Conservation (phyloP, 2,113 vertebrate genomes). For the Anarrhichthys ocellatus region DNA sequence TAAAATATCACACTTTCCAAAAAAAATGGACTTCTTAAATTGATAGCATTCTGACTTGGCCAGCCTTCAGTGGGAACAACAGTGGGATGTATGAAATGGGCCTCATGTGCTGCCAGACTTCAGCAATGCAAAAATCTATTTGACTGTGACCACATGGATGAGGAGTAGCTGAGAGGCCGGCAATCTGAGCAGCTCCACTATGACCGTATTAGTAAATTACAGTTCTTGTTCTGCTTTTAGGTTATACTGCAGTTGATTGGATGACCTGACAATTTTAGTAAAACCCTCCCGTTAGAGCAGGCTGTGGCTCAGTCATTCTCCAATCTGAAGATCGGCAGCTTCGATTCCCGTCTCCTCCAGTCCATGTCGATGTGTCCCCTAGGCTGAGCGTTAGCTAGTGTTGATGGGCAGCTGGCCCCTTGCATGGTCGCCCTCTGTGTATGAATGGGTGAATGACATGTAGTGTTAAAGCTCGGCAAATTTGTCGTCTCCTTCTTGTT, state of each 20-base stretch:
- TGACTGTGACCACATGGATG: slow-evolving; percentile 39
- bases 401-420: background rate
- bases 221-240: background rate
- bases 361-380: no score
- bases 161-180: slow-evolving; percentile 16
- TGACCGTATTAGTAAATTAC: background rate
- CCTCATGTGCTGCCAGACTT: slow-evolving; percentile 36
- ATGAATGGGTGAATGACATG: background rate
- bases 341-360: no score
- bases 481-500: no score
- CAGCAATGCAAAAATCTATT: slow-evolving; percentile 45
- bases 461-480: background rate
- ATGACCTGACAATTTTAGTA: background rate
- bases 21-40: slow-evolving; percentile 16
- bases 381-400: no score
- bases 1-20: slow-evolving; percentile 18
- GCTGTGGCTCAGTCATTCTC: background rate
- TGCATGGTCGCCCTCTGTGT: background rate
- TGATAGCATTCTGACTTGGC: slow-evolving; percentile 17
- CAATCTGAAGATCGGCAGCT: no score
- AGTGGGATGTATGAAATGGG: slow-evolving; percentile 55
- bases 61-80: slow-evolving; percentile 33
- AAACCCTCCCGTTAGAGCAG: background rate
- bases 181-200: slow-evolving; percentile 8
- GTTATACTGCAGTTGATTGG: background rate